These are phyloP conservation scores for human DNA, from an alignment of 2,113 vertebrate genomes.

Conservation along the genomic window DNA sequence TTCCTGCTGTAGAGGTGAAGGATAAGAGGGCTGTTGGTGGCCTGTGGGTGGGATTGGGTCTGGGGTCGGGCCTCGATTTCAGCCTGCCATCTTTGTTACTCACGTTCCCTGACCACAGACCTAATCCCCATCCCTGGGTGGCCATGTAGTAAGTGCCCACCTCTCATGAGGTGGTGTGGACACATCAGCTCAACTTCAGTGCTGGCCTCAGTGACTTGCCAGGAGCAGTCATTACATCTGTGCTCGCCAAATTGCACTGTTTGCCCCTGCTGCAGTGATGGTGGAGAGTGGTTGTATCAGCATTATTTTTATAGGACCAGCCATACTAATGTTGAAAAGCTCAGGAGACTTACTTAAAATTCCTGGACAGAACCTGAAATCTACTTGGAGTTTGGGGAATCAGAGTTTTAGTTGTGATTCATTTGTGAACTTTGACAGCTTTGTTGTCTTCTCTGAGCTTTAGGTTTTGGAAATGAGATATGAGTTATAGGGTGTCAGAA, in stretches of 20 bases:
- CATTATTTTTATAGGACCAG: neutral
- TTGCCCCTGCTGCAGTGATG: neutral
- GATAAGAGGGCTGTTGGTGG: neutral
- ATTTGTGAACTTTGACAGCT: neutral
- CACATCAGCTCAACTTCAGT: neutral
- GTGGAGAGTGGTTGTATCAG: neutral
- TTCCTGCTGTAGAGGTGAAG: neutral
- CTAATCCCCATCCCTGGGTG: neutral
- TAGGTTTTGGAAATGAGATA: slow-evolving; percentile 31
- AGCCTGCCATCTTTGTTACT: neutral
- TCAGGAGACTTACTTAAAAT: neutral
- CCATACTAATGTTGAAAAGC: neutral
- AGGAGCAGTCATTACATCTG: no score
- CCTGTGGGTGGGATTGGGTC: neutral
- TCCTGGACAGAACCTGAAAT: neutral
- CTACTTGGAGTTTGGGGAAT: slow-evolving; percentile 1
- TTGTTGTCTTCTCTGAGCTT: slow-evolving; percentile 31
- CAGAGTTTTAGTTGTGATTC: neutral
- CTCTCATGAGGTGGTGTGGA: neutral
- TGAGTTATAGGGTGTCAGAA: neutral
- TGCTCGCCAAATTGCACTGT: neutral
- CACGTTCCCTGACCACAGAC: neutral
- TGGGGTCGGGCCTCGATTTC: neutral
- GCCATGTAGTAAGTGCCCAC: neutral
- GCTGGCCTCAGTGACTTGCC: neutral